phyloP scores from a whole-genome alignment of 2,797 vertebrate species.

The Rhinoraja longicauda region DNA sequence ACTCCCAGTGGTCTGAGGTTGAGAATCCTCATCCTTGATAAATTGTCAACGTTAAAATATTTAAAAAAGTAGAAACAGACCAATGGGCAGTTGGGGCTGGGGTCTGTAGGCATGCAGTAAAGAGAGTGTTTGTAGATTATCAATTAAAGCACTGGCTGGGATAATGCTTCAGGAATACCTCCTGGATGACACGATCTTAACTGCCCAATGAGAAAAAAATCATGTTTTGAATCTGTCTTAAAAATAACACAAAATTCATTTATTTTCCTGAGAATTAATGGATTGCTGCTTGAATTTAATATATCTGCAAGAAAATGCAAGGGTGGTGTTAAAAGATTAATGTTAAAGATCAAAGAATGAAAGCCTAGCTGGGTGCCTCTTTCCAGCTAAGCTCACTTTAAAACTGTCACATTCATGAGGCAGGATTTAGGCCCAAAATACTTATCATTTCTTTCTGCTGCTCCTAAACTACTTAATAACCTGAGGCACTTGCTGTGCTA shows the following conservation, averaged over 20 bases:
- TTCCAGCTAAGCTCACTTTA: not conserved
- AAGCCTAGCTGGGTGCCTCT: not conserved
- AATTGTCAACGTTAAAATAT: no score
- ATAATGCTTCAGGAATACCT: not conserved
- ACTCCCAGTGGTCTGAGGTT: not conserved
- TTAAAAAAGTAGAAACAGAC: not conserved
- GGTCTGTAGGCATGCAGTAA: not conserved
- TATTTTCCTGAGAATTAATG: not conserved
- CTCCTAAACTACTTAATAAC: not conserved
- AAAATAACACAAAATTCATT: not conserved
- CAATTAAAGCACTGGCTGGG: not conserved
- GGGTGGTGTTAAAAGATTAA: not conserved
- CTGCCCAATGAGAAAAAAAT: not conserved
- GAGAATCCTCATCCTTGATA: not conserved
- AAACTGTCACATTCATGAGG: not conserved
- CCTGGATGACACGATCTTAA: not conserved
- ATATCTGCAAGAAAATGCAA: not conserved
- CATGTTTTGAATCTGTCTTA: not conserved
- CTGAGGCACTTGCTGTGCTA: not conserved
- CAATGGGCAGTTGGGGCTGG: not conserved
- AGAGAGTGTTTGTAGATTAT: not conserved
- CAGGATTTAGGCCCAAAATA: not conserved
- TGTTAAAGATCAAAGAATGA: not conserved
- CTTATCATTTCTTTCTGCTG: not conserved
- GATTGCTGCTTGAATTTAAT: not conserved